Evolutionary conservation across 2,113 vertebrate genomes (phyloP).

Genomic region (Varanus salvator): DNA sequence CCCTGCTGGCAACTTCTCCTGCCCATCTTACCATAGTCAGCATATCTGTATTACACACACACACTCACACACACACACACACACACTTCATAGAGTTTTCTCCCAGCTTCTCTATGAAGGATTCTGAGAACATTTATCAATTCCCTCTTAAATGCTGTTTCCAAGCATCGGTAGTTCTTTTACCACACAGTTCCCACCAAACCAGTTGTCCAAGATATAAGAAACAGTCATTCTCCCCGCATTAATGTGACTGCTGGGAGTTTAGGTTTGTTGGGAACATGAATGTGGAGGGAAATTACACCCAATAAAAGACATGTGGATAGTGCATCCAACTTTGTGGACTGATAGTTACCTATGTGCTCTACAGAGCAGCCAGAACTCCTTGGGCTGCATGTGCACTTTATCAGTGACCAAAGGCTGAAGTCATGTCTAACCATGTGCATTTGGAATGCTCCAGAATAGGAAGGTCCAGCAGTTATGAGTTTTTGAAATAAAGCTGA

Average conservation of each 20-base stretch:
- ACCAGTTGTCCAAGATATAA: slow-evolving; percentile 15
- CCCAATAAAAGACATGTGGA: slow-evolving; percentile 33
- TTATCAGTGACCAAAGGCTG: slow-evolving; percentile 32
- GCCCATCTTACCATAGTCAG: slow-evolving; percentile 14
- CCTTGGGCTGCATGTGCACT: slow-evolving; percentile 43
- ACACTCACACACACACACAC: not conserved
- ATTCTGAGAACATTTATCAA: slow-evolving; percentile 10
- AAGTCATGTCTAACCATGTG: slow-evolving; percentile 29
- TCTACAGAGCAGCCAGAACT: slow-evolving; percentile 48
- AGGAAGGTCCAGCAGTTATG: slow-evolving; percentile 44
- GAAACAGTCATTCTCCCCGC: not conserved
- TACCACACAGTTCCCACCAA: slow-evolving; percentile 8
- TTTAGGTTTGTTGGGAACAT: not conserved
- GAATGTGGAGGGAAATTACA: slow-evolving; percentile 9
- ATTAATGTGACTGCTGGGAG: not conserved
- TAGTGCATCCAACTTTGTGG: slow-evolving; percentile 46
- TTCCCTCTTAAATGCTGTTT: not conserved
- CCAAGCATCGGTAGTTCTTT: not conserved
- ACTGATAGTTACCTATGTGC: slow-evolving; percentile 16
- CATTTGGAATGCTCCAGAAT: slow-evolving; percentile 22
- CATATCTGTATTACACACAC: not conserved
- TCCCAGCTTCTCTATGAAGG: not conserved
- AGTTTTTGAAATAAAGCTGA: slow-evolving; percentile 45
- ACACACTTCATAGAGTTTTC: not conserved
- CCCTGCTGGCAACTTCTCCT: slow-evolving; percentile 37